These are phyloP conservation scores for Cephus pygmeus DNA, from an alignment of 2,888 invertebrate species.

Conservation along the genomic window DNA sequence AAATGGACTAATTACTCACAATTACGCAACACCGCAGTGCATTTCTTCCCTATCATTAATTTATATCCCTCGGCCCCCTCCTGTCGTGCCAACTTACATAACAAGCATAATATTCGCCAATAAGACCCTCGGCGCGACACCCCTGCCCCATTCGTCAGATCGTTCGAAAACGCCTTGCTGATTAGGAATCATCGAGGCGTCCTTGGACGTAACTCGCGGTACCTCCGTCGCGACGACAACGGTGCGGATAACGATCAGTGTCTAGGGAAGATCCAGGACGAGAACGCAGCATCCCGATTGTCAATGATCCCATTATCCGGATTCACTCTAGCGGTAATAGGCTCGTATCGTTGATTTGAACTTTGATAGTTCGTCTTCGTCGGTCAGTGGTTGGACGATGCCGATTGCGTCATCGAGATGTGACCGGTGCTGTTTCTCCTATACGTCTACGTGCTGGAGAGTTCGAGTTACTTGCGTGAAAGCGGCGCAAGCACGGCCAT, in stretches of 20 bases:
- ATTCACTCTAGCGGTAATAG: conserved; percentile 32
- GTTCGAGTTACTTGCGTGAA: conserved; percentile 1
- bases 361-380: conserved; percentile 35
- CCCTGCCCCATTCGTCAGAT: background rate
- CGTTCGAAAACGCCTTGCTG: background rate
- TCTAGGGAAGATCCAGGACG: background rate
- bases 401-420: conserved; percentile 40
- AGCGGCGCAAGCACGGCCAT: background rate
- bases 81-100: conserved; percentile 42
- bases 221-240: background rate
- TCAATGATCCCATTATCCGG: conserved; percentile 15
- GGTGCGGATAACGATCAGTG: background rate
- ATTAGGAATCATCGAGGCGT: background rate
- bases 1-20: conserved; percentile 57
- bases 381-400: conserved; percentile 28
- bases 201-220: background rate
- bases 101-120: conserved; percentile 33
- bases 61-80: conserved; percentile 24
- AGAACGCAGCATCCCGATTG: background rate
- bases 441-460: conserved; percentile 17
- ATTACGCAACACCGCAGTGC: conserved; percentile 43
- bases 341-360: conserved; percentile 36
- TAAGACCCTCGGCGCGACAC: background rate
- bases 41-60: conserved; percentile 49
- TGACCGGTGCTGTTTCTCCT: conserved; percentile 29